Conservation (phyloP, 2,113 vertebrate genomes). For the Hippocampus barbouri region DNA sequence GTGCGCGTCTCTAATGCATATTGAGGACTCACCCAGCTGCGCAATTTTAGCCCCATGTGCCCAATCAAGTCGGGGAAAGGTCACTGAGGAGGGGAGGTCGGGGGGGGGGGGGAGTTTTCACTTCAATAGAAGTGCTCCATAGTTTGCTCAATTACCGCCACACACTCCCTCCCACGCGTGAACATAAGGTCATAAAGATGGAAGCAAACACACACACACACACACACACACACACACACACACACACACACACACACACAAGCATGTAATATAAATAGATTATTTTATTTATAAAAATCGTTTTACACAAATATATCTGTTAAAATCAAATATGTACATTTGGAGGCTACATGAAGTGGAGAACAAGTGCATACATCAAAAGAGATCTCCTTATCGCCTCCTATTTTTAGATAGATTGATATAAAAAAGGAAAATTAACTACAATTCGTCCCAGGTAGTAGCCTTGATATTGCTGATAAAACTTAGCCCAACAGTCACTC, state of each 20-base stretch:
- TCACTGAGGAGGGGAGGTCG: conserved; percentile 24
- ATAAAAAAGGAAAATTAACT: conserved; percentile 24
- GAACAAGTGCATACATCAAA: conserved; percentile 84
- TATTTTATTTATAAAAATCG: conserved; percentile 83
- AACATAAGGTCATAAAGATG: neutral
- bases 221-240: neutral
- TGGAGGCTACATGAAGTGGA: conserved; percentile 65
- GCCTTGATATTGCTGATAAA: conserved; percentile 60
- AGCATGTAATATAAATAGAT: conserved; percentile 83
- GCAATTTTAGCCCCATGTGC: conserved; percentile 55
- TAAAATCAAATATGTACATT: conserved; percentile 84
- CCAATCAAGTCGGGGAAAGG: conserved; percentile 59
- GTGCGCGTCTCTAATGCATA: conserved; percentile 64
- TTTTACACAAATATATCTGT: conserved; percentile 91
- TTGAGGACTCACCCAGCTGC: conserved; percentile 66
- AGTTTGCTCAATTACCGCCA: conserved; percentile 59
- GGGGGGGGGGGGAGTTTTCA: neutral
- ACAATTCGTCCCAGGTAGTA: conserved; percentile 72
- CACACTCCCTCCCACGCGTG: conserved; percentile 14
- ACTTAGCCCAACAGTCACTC: conserved; percentile 27
- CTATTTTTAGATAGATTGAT: conserved; percentile 5
- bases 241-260: neutral
- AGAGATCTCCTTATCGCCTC: conserved; percentile 63
- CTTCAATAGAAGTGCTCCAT: conserved; percentile 52
- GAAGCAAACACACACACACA: conserved; percentile 35